Conservation (phyloP, 2,113 vertebrate genomes). For the Thryonomys swinderianus region DNA sequence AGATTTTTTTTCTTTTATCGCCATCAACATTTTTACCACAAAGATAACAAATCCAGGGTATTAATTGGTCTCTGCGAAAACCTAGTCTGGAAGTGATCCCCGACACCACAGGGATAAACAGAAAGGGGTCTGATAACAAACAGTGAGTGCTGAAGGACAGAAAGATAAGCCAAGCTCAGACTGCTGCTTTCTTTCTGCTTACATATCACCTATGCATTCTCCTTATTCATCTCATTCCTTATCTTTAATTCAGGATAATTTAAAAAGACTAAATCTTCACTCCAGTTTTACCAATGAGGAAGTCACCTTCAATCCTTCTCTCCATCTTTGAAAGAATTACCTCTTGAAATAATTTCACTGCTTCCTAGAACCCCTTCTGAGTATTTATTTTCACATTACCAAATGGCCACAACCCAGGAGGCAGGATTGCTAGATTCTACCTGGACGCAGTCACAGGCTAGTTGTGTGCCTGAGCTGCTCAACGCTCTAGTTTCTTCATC, state of each 20-base stretch:
- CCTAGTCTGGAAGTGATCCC: background rate
- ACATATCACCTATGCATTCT: background rate
- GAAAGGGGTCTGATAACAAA: background rate
- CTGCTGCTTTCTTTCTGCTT: background rate
- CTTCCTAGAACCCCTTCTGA: background rate
- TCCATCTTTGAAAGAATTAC: background rate
- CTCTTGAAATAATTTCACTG: background rate
- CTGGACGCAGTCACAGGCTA: background rate
- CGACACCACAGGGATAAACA: background rate
- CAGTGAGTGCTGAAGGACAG: background rate
- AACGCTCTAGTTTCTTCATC: background rate
- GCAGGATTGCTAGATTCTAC: background rate
- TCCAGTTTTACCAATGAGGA: background rate
- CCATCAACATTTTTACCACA: background rate
- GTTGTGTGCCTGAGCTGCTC: background rate
- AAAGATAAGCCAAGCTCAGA: background rate
- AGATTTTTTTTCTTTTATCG: constrained; percentile 49
- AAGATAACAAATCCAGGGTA: background rate
- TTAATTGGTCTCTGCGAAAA: constrained; percentile 46
- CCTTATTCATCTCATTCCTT: constrained; percentile 18
- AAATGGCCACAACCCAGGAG: background rate
- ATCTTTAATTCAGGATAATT: constrained; percentile 40
- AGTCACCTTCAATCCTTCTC: background rate
- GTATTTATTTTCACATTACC: rapidly evolving
- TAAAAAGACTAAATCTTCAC: background rate